A percentile compares a stretch with the other conserved stretches of the same genome.
Evolutionary conservation across 2,888 invertebrate species (phyloP).

Genomic region (Julus scanicus): DNA sequence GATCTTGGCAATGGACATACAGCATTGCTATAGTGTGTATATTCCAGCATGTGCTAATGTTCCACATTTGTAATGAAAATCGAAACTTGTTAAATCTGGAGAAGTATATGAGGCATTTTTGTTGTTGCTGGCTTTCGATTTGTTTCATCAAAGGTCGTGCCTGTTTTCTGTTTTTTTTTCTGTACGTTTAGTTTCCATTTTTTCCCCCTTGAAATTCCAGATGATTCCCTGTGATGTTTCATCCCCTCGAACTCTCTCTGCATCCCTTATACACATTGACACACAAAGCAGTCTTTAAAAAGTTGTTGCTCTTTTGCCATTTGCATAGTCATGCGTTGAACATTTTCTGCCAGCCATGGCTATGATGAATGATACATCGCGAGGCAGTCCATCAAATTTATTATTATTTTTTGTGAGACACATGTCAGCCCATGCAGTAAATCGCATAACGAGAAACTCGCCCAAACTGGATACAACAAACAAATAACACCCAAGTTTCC

Average conservation of each 20-base stretch:
- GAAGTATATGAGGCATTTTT: too few species aligned
- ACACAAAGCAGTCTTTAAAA: not conserved
- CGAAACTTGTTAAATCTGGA: too few species aligned
- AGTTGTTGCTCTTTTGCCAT: constrained; percentile 16
- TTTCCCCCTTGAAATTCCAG: not conserved
- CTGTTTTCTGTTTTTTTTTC: not conserved
- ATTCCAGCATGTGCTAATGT: too few species aligned
- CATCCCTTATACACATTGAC: not conserved
- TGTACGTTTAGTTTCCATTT: too few species aligned
- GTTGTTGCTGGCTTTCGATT: not conserved
- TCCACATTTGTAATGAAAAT: too few species aligned
- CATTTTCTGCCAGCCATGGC: constrained; percentile 1
- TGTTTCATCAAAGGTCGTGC: not conserved
- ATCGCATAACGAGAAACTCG: constrained; percentile 5
- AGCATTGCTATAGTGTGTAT: too few species aligned
- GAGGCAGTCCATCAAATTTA: constrained; percentile 15
- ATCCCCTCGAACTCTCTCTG: not conserved
- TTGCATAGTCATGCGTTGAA: constrained; percentile 28
- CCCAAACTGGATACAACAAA: constrained; percentile 12
- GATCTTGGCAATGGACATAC: too few species aligned
- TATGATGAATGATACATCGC: constrained; percentile 5
- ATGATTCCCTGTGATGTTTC: not conserved
- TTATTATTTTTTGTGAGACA: not conserved
- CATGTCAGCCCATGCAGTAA: constrained; percentile 18
- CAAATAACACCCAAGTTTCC: not conserved